A percentile compares a stretch with the other conserved stretches of the same genome.
Evolutionary conservation across 2,888 invertebrate species (phyloP).

Genomic region (Eilema caniola): DNA sequence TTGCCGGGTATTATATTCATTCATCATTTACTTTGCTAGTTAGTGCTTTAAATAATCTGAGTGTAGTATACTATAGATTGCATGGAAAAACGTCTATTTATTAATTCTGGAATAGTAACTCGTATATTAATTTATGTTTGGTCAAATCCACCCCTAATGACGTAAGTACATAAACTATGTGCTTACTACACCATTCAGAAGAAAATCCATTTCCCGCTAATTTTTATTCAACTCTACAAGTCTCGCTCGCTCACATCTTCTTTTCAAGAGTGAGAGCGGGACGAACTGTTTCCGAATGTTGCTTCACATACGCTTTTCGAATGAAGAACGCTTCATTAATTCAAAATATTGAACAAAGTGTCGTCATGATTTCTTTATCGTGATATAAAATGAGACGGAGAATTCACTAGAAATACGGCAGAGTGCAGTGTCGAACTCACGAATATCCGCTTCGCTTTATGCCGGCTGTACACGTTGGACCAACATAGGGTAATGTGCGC

Average conservation of each 20-base stretch:
- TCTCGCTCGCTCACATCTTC: neutral
- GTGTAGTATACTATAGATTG: no score
- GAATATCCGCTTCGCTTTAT: conserved; percentile 35
- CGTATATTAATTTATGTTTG: no score
- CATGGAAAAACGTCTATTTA: no score
- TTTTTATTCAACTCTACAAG: neutral
- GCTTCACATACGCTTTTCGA: neutral
- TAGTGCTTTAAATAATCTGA: no score
- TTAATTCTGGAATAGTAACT: no score
- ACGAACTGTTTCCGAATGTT: neutral
- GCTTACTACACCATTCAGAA: neutral
- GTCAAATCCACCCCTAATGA: no score
- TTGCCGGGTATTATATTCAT: no score
- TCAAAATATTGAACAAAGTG: conserved; percentile 12
- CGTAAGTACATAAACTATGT: no score
- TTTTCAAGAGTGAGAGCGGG: neutral
- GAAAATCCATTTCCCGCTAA: neutral
- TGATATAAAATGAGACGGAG: conserved; percentile 12
- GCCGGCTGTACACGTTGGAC: neutral
- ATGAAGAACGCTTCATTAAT: neutral
- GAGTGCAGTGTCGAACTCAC: conserved; percentile 30
- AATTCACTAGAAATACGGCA: conserved; percentile 35
- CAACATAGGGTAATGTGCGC: no score
- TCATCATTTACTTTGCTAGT: no score
- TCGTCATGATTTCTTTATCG: conserved; percentile 13